Base-by-base conservation (phyloP, 2,113 vertebrate genomes). In the Rutilus rutilus region DNA sequence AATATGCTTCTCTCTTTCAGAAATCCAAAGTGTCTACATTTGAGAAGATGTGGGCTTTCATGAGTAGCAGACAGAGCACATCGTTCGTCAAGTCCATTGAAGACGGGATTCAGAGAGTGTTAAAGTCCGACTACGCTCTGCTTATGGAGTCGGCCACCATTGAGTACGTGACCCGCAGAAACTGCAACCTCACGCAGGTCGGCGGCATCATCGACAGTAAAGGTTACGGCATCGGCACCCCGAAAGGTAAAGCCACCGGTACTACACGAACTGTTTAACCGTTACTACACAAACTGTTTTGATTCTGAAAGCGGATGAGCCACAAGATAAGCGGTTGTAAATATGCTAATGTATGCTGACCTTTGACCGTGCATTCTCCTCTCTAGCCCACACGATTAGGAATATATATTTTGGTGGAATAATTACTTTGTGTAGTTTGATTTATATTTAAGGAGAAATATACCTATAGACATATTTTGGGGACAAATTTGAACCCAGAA, bases 31-130 rank as follows among this genome's bases (percentile, higher is more conserved):
- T 99, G 83, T 99, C 98, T 75, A 99, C 98, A 0, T 99, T 99
- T 86, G 98, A 99, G 93, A 99, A 99, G 90, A 99, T 99, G 98
- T 99, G 98, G 98, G 98, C 98, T 52, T 99, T 99, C 89, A 99
- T 99, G 97, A 99, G 97, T 94, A 99, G 97, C 95, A 97, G 95
- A 88, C 95, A 94, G 11, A 96, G 97, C 90, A 97, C 97, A 0
- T 96, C 97, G 0, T 94, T 99, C 33, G 97, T 99, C 17, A 99
- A 99, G 87, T 98, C 97, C 87, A 98, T 98, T 0, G 98, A 99
- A 90, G 98, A 99, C 60, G 98, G 98, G 1, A 97, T 99, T 90
- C 98, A 99, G 95, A 90, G 97, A 82, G 96, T 98, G 4, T 94
- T 99, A 10, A 97, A 96, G 0, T 97, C 98, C 0, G 97, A 99